These are phyloP conservation scores for Myotis yumanensis DNA, from an alignment of 2,113 vertebrate species.

Conservation along the genomic window DNA sequence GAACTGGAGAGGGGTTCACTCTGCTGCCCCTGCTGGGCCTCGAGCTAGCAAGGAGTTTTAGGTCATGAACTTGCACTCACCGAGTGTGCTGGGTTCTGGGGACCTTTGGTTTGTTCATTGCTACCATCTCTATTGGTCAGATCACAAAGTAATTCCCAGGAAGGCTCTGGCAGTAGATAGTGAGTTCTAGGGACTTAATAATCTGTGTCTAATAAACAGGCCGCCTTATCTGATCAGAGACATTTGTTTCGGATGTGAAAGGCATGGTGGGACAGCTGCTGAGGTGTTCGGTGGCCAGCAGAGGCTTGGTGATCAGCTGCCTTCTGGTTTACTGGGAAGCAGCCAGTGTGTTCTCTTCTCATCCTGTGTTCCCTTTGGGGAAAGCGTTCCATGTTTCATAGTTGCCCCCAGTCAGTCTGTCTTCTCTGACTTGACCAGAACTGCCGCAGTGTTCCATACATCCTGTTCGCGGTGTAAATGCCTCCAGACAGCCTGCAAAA, in stretches of 20 bases:
- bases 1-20: rapidly evolving
- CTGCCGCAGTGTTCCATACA: background rate
- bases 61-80: background rate
- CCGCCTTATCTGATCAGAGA: slow-evolving; percentile 25
- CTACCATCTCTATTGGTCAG: slow-evolving; percentile 12
- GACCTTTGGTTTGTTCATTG: slow-evolving; percentile 38
- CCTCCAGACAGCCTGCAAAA: background rate
- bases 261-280: background rate
- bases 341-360: background rate
- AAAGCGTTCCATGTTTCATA: rapidly evolving
- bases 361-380: background rate
- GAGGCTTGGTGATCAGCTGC: background rate
- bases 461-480: background rate
- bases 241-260: background rate
- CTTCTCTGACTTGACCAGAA: background rate
- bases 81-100: slow-evolving; percentile 47
- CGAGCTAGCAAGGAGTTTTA: slow-evolving; percentile 13
- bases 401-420: background rate
- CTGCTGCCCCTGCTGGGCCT: background rate
- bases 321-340: background rate
- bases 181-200: slow-evolving; percentile 59
- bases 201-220: slow-evolving; percentile 20
- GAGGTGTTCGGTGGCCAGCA: background rate
- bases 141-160: slow-evolving; percentile 52
- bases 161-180: slow-evolving; percentile 25